phyloP scores from a whole-genome alignment of 1,140 invertebrate genomes.

The Hestina assimilis region DNA sequence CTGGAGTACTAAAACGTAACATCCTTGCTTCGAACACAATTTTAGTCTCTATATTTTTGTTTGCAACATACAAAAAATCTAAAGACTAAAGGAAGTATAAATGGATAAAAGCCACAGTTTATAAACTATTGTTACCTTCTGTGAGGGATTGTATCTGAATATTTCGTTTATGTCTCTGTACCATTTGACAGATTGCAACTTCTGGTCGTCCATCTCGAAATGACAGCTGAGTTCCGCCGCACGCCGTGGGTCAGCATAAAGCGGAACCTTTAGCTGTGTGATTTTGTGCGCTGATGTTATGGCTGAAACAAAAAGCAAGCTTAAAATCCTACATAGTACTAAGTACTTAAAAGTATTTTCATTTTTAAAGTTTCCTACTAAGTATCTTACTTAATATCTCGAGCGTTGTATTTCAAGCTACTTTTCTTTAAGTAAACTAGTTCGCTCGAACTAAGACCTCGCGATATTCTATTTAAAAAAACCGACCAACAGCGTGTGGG shows the following conservation, averaged over 20 bases:
- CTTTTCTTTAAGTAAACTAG: background rate
- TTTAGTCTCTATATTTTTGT: too few relatives aligned
- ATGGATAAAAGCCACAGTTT: background rate
- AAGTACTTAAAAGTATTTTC: background rate
- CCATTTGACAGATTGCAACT: conserved; percentile 67
- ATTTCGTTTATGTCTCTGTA: conserved; percentile 67
- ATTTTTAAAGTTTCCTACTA: background rate
- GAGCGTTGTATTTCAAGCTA: too few relatives aligned
- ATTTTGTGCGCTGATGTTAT: conserved; percentile 59
- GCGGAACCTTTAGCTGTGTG: conserved; percentile 60
- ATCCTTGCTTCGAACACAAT: too few relatives aligned
- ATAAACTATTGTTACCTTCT: conserved; percentile 39
- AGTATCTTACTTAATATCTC: background rate
- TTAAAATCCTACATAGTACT: background rate
- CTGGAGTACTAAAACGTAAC: too few relatives aligned
- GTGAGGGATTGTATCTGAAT: conserved; percentile 63
- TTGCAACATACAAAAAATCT: too few relatives aligned
- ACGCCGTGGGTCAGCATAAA: conserved; percentile 65
- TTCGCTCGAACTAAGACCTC: too few relatives aligned
- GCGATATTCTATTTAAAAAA: too few relatives aligned
- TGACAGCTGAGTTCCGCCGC: conserved; percentile 67
- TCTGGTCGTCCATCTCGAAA: conserved; percentile 64
- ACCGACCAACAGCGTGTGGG: too few relatives aligned
- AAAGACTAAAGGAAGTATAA: background rate
- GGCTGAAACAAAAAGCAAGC: conserved; percentile 34